These are phyloP conservation scores for Acanthacorydalis orientalis DNA, from an alignment of 2,888 invertebrate species.

Conservation along the genomic window DNA sequence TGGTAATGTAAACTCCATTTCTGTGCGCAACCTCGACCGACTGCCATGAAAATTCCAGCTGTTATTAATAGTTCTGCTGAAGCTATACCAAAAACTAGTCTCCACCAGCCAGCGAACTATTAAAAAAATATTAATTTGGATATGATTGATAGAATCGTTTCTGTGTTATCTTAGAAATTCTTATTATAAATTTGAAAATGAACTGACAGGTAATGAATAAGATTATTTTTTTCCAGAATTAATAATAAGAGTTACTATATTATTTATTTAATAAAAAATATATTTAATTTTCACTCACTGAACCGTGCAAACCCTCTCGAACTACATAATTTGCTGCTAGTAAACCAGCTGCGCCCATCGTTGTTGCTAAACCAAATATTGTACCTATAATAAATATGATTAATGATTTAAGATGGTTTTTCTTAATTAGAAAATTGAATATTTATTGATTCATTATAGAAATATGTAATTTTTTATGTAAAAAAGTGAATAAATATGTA, in stretches of 20 bases:
- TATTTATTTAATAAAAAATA: no score
- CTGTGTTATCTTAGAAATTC: background rate
- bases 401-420: background rate
- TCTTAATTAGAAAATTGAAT: background rate
- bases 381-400: constrained; percentile 19
- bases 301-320: constrained; percentile 37
- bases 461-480: no score
- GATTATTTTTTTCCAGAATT: no score
- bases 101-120: constrained; percentile 39
- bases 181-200: no score
- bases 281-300: constrained; percentile 23
- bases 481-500: no score
- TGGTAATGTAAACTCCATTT: constrained; percentile 29
- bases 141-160: background rate
- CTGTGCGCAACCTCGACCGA: constrained; percentile 39
- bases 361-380: constrained; percentile 32
- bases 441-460: background rate
- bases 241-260: no score
- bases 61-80: constrained; percentile 36
- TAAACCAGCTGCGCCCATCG: constrained; percentile 36
- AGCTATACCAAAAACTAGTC: constrained; percentile 38
- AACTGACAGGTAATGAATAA: no score
- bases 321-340: constrained; percentile 38
- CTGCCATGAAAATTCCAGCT: constrained; percentile 34
- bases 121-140: constrained; percentile 6